These are phyloP conservation scores for Nomada fucata DNA, from an alignment of 2,888 invertebrate species.

Conservation along the genomic window DNA sequence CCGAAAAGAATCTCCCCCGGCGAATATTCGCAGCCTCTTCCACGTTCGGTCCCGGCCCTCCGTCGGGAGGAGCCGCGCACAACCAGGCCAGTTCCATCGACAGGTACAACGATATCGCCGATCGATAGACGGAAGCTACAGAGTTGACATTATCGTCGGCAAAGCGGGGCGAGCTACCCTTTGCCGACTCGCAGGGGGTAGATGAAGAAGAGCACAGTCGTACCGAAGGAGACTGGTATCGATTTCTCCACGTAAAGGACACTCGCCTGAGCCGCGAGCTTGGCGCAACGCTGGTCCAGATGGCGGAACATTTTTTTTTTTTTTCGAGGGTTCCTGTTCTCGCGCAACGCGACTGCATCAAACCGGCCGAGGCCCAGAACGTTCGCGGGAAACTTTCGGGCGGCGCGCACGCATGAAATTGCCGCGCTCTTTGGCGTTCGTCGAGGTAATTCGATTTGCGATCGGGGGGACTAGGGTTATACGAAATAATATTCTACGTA, in stretches of 20 bases:
- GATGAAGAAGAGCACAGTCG: slow-evolving; percentile 58
- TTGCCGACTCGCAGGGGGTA: slow-evolving; percentile 30
- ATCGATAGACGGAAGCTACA: slow-evolving; percentile 21
- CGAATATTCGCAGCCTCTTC: background rate
- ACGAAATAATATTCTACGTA: background rate
- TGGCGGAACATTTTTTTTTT: slow-evolving; percentile 46
- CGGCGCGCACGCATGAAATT: slow-evolving; percentile 1
- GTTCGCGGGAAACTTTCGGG: background rate
- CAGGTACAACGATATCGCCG: background rate
- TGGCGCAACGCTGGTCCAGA: slow-evolving; percentile 43
- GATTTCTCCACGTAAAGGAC: slow-evolving; percentile 46
- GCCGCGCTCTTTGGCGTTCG: slow-evolving; percentile 44
- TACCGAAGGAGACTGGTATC: slow-evolving; percentile 57
- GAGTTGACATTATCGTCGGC: slow-evolving; percentile 42
- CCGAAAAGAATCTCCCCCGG: slow-evolving; percentile 23
- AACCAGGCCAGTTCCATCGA: slow-evolving; percentile 1
- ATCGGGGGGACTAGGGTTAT: slow-evolving; percentile 32
- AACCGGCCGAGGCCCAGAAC: background rate
- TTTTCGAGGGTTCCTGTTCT: background rate
- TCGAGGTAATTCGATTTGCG: slow-evolving; percentile 45
- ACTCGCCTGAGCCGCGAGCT: slow-evolving; percentile 26
- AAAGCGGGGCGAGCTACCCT: slow-evolving; percentile 41
- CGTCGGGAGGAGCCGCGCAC: background rate
- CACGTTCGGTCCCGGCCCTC: background rate
- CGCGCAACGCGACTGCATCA: background rate